Base-by-base conservation (phyloP, 2,888 invertebrate genomes). In the Plagodis pulveraria region DNA sequence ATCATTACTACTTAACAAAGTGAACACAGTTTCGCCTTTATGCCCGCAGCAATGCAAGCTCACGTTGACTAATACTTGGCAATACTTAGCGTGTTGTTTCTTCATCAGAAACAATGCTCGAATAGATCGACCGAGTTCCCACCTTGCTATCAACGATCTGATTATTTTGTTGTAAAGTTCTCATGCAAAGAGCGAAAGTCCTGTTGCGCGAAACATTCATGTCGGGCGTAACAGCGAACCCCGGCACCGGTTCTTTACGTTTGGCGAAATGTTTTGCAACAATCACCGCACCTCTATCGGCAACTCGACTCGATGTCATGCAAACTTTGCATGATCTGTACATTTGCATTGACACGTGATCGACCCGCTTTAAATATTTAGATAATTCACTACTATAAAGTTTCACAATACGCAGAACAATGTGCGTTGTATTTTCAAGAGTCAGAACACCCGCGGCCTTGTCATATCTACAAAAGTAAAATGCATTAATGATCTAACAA, bases 241-340 rank as follows among this genome's bases (percentile, higher is more conserved):
- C 74, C 67, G 71, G 74, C 83, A 88, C 87, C 89, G 86, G 89
- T 88, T 87, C 70, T 76, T 71, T 74, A 74, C 76, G 78, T 79
- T 85, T 79, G 76, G 80, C 81, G 71, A 84, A 84, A 82, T 73
- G 81, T 87, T 86, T 89, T 86, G 89, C 87, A 89, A 91, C 76
- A 69, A 59, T 66, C 57, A 61, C 64, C 62, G 61, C 59, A 55
- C 67, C 69, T 66, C 56, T 63, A 62, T 52, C 50, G 50, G 53
- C 51, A 57, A 58, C 58, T 54, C 51, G 47, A 56, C 40, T 53
- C 52, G 38, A 51, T 52, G 55, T 59, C 66, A 55, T 42, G 61
- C 52, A 67, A 66, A 64, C 62, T 61, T 65, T 63, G 52, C 55
- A 54, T 51, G 62, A 62, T 65, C 52, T 55, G 53, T 65, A 51